Conservation (phyloP, 2,888 invertebrate species). For the Drosophila borborema region DNA sequence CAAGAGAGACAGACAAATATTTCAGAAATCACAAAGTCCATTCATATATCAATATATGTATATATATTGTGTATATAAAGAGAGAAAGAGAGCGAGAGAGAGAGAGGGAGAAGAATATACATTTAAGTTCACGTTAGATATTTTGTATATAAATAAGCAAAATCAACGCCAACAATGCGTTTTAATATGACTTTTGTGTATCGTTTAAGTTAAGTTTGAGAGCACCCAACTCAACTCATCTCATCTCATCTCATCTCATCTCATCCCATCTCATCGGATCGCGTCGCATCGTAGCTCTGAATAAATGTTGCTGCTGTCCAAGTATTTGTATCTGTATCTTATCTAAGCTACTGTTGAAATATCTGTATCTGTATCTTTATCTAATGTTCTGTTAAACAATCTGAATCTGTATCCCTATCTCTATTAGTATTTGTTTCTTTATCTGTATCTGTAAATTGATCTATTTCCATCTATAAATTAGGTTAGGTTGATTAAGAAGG, state of each 20-base stretch:
- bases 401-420: not conserved
- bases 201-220: conserved; percentile 67
- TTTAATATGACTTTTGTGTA: conserved; percentile 77
- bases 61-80: conserved; percentile 9
- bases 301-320: not conserved
- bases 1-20: conserved; percentile 34
- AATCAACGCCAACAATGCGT: conserved; percentile 75
- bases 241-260: conserved; percentile 18
- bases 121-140: conserved; percentile 36
- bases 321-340: not conserved
- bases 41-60: conserved; percentile 23
- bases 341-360: not conserved
- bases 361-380: conserved; percentile 14
- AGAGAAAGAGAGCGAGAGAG: not conserved
- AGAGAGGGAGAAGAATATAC: not conserved
- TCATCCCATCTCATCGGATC: not conserved
- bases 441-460: not conserved
- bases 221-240: conserved; percentile 45
- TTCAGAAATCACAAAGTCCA: conserved; percentile 2
- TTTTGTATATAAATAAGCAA: conserved; percentile 64
- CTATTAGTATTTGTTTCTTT: not conserved
- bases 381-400: not conserved
- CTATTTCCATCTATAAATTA: not conserved
- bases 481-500: not conserved
- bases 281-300: no score